Evolutionary conservation across 1,140 invertebrate species (phyloP).

Genomic region (Adoxophyes honmai): DNA sequence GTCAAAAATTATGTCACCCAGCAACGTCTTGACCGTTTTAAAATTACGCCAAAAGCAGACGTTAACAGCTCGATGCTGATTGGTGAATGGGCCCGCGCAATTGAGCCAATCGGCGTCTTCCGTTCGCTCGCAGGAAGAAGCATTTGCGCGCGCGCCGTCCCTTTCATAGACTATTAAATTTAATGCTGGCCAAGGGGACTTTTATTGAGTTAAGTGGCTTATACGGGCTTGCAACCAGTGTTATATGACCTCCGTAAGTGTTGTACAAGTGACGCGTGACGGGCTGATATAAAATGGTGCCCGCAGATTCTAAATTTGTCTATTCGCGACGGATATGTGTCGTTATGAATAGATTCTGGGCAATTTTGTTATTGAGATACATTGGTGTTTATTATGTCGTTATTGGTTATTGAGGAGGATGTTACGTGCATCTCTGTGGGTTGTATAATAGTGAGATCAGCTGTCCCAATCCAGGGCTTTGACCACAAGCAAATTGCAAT

Average conservation of each 20-base stretch:
- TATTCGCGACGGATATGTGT: constrained; percentile 56
- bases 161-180: constrained; percentile 72
- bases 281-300: constrained; percentile 35
- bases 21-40: not conserved
- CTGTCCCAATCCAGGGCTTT: too few species aligned
- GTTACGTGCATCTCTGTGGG: not conserved
- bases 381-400: constrained; percentile 31
- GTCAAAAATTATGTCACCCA: constrained; percentile 10
- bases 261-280: constrained; percentile 22
- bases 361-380: constrained; percentile 61
- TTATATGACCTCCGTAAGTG: constrained; percentile 38
- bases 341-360: constrained; percentile 59
- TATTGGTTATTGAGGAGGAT: constrained; percentile 26
- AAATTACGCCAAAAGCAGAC: constrained; percentile 9
- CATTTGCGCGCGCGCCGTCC: constrained; percentile 47
- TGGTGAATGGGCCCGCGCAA: constrained; percentile 64
- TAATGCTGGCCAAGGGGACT: constrained; percentile 64
- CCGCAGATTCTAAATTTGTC: constrained; percentile 60
- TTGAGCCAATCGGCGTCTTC: constrained; percentile 73
- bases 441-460: too few species aligned
- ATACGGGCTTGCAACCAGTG: constrained; percentile 51
- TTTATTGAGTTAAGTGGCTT: constrained; percentile 70
- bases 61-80: constrained; percentile 54
- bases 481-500: not conserved
- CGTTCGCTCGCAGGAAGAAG: constrained; percentile 65